Percentiles rank a stretch among this genome's conserved stretches.
Conservation (phyloP, 2,113 vertebrate species). For the Microcebus tavaratra region DNA sequence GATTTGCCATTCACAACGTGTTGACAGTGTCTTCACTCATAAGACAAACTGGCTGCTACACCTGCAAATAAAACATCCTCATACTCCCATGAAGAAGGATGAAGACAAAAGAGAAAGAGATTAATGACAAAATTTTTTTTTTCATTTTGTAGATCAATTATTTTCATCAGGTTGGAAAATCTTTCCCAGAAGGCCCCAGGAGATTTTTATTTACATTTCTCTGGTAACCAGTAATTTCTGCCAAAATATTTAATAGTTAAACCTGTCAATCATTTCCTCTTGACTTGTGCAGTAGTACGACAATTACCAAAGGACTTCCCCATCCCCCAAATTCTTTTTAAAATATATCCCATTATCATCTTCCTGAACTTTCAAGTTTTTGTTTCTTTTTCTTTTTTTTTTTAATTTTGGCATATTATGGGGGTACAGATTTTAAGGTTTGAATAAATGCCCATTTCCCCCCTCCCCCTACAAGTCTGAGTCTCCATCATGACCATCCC, state of each 20-base stretch:
- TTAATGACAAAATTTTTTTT: background rate
- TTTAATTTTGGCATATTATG: too few species aligned
- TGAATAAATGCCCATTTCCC: too few species aligned
- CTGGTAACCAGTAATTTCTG: background rate
- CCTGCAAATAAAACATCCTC: background rate
- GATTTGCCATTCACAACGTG: background rate
- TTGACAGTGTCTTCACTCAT: background rate
- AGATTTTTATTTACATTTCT: conserved; percentile 32
- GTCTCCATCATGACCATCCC: too few species aligned
- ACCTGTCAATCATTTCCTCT: background rate
- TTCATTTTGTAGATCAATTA: background rate
- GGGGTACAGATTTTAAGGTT: too few species aligned
- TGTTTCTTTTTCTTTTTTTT: background rate
- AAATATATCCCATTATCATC: background rate
- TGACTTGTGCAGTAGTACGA: background rate
- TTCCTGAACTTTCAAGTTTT: background rate
- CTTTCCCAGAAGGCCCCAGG: background rate
- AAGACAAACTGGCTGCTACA: background rate
- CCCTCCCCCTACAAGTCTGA: too few species aligned
- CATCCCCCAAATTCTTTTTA: background rate
- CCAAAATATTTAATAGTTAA: conserved; percentile 37
- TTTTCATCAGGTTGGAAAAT: background rate
- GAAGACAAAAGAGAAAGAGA: background rate
- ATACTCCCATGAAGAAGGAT: background rate
- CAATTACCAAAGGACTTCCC: background rate